Evolutionary conservation across 64 coral and sea anemone species (phyloP).

Genomic region (Porites lutea): DNA sequence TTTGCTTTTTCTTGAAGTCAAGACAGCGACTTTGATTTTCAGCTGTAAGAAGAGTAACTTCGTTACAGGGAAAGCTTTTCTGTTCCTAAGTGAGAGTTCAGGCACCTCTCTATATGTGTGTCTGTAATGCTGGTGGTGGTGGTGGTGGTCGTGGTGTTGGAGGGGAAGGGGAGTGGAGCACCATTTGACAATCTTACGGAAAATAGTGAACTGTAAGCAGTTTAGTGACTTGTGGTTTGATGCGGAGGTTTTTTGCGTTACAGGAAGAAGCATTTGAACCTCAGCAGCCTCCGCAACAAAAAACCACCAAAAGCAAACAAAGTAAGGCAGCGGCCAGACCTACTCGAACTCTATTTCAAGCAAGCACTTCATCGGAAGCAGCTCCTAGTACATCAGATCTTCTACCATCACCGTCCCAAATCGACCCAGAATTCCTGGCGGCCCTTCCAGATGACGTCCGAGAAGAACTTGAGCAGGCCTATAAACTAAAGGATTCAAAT

Average conservation of each 20-base stretch:
- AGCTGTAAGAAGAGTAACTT: no score
- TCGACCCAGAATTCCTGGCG: conserved; percentile 51
- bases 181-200: no score
- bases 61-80: no score
- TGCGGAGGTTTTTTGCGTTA: background rate
- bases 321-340: background rate
- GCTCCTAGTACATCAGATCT: background rate
- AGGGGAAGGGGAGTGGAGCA: no score
- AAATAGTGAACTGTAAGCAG: no score
- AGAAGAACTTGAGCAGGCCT: conserved; percentile 47
- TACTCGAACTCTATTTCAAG: background rate
- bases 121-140: no score
- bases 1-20: no score
- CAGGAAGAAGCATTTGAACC: background rate
- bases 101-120: no score
- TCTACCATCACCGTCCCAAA: conserved; percentile 51
- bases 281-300: background rate
- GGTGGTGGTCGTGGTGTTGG: no score
- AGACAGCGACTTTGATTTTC: no score
- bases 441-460: conserved; percentile 45
- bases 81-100: no score
- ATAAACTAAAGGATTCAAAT: background rate
- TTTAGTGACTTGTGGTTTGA: no score
- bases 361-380: background rate
- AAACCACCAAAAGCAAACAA: background rate